These are phyloP conservation scores for Artemisiospiza belli DNA, from an alignment of 2,113 vertebrate species.

Conservation along the genomic window DNA sequence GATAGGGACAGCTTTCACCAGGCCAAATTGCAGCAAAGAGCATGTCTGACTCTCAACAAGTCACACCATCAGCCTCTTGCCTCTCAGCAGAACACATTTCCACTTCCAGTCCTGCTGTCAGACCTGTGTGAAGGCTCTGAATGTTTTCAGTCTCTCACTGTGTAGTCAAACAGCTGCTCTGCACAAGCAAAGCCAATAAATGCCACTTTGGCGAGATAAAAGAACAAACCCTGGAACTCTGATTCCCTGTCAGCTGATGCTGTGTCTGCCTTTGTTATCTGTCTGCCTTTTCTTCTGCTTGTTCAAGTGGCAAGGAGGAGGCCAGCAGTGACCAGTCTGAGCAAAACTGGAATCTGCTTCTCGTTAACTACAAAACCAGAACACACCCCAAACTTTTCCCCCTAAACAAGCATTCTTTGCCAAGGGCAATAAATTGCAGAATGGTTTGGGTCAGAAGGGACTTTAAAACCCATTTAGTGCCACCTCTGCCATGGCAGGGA, in stretches of 20 bases:
- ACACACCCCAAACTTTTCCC: background rate
- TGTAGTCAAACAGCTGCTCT: background rate
- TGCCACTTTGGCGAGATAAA: background rate
- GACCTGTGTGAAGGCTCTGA: background rate
- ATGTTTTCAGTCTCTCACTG: background rate
- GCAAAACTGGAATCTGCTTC: background rate
- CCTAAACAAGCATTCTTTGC: background rate
- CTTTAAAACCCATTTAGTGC: rapidly evolving
- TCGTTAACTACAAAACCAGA: background rate
- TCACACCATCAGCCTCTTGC: background rate
- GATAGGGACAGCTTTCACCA: background rate
- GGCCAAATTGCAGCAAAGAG: background rate
- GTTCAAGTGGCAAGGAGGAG: background rate
- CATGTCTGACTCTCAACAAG: background rate
- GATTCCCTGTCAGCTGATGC: background rate
- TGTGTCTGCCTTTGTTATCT: rapidly evolving
- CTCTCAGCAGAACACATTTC: background rate
- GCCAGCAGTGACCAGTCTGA: background rate
- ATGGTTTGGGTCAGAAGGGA: background rate
- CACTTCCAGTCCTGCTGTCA: background rate
- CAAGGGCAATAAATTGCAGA: background rate
- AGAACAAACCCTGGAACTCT: background rate
- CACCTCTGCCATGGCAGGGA: background rate
- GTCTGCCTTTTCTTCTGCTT: background rate
- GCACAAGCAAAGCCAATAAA: background rate